These are phyloP conservation scores for Sphaeridia pumilis DNA, from an alignment of 2,888 invertebrate genomes.

Conservation along the genomic window DNA sequence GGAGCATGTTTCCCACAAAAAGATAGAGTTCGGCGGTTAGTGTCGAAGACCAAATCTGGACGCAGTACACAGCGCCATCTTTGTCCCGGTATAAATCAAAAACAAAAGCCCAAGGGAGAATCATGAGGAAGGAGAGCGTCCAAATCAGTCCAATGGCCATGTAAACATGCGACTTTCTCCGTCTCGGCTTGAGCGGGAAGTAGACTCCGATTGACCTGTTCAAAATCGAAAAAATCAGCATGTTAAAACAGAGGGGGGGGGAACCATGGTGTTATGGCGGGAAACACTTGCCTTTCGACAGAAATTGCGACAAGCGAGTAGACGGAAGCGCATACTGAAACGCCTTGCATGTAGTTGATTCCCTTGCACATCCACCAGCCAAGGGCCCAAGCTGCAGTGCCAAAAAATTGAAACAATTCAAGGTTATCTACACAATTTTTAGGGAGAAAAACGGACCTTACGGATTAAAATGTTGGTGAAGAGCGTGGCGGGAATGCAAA, in stretches of 20 bases:
- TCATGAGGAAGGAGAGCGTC: conserved; percentile 70
- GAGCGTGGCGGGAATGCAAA: conserved; percentile 43
- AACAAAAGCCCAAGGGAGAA: conserved; percentile 81
- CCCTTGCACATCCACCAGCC: conserved; percentile 93
- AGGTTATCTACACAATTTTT: too few relatives aligned
- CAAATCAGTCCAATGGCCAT: conserved; percentile 81
- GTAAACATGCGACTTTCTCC: conserved; percentile 77
- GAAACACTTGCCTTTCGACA: conserved; percentile 74
- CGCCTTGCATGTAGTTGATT: conserved; percentile 88
- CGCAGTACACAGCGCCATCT: conserved; percentile 54
- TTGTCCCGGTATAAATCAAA: conserved; percentile 69
- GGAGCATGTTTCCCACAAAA: conserved; percentile 44
- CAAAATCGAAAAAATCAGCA: too few relatives aligned
- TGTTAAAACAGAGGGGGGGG: too few relatives aligned
- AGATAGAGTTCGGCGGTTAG: conserved; percentile 43
- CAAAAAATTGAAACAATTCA: not conserved
- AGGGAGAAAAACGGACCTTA: too few relatives aligned
- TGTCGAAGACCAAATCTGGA: conserved; percentile 43
- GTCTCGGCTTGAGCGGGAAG: conserved; percentile 49
- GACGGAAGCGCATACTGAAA: conserved; percentile 88
- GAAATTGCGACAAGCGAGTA: conserved; percentile 92
- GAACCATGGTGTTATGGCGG: too few relatives aligned
- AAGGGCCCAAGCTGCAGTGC: conserved; percentile 77
- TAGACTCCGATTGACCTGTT: conserved; percentile 43
- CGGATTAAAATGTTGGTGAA: conserved; percentile 42